A percentile compares a stretch with the other conserved stretches of the same genome.
phyloP scores from a whole-genome alignment of 1,140 invertebrate genomes.

The Aphis gossypii region DNA sequence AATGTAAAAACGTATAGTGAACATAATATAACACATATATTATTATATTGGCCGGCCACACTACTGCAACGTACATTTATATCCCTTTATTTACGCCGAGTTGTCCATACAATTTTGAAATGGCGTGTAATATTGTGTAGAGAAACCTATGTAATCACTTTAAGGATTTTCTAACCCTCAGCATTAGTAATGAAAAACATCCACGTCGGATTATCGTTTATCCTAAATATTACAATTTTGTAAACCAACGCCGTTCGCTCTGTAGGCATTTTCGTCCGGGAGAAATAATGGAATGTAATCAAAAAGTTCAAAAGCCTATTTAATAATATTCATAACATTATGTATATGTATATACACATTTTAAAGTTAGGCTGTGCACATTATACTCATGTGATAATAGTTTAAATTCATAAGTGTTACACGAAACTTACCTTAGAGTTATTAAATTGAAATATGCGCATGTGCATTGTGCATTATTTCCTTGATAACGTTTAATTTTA shows the following conservation, averaged over 20 bases:
- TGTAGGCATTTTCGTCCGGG: neutral
- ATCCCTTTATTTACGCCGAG: neutral
- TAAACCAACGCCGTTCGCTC: neutral
- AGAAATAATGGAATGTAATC: neutral
- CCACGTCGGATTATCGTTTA: neutral
- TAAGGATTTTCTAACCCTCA: neutral
- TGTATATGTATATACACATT: neutral
- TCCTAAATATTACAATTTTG: slow-evolving; percentile 22
- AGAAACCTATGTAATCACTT: slow-evolving; percentile 34
- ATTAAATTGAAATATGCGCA: neutral
- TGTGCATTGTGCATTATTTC: neutral
- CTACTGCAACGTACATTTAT: neutral
- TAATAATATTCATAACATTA: neutral
- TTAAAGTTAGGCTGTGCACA: neutral
- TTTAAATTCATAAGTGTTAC: neutral
- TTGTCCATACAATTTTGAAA: neutral
- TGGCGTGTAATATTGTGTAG: neutral
- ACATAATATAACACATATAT: neutral
- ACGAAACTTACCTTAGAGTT: neutral
- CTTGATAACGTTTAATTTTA: neutral
- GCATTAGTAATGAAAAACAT: slow-evolving; percentile 12
- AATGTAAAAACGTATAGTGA: neutral
- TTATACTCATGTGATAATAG: neutral
- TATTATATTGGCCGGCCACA: neutral
- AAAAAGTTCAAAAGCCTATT: neutral